phyloP scores from a whole-genome alignment of 2,797 vertebrate species.

The Vireo griseus region DNA sequence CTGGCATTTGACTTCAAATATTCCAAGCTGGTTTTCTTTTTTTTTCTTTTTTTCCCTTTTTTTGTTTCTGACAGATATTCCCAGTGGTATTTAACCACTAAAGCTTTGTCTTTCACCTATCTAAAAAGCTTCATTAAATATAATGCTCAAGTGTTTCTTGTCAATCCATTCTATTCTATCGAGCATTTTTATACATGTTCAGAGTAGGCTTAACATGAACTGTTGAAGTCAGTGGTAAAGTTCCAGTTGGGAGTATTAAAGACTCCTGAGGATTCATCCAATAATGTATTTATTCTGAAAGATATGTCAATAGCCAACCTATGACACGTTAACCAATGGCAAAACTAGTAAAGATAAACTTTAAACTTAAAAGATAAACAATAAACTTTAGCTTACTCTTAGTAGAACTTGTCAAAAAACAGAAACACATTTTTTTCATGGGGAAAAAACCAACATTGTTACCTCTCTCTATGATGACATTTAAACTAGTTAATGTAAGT shows the following conservation, averaged over 20 bases:
- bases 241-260: background rate
- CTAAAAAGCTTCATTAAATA: background rate
- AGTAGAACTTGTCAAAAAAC: background rate
- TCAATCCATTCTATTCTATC: background rate
- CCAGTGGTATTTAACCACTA: background rate
- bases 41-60: background rate
- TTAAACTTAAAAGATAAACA: no score
- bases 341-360: background rate
- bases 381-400: background rate
- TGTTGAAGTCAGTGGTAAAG: background rate
- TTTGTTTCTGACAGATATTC: background rate
- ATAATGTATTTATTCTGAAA: background rate
- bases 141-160: background rate
- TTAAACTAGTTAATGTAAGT: background rate
- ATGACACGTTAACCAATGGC: background rate
- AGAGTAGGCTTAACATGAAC: background rate
- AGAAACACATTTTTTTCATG: background rate
- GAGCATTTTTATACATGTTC: background rate
- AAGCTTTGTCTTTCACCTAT: background rate
- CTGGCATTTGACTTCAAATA: background rate
- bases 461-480: background rate
- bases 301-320: background rate
- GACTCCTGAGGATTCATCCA: background rate
- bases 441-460: fast-evolving
- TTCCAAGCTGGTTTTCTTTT: background rate